Evolutionary conservation across 2,888 invertebrate genomes (phyloP).

Genomic region (Octonoba sinensis): DNA sequence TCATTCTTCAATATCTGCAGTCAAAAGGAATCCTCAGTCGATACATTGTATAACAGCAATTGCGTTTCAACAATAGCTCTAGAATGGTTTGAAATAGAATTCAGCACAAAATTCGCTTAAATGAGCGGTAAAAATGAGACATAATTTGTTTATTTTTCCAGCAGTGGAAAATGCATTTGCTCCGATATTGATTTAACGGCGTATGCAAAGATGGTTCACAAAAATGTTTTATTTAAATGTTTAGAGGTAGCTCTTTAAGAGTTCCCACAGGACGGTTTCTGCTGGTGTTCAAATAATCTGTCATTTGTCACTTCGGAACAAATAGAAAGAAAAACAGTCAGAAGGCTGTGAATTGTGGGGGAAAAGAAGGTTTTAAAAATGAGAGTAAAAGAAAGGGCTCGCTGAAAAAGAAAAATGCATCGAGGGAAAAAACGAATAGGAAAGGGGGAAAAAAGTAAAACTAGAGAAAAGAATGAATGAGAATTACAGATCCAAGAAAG

Average conservation of each 20-base stretch:
- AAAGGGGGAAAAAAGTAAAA: slow-evolving; percentile 50
- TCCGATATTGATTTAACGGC: slow-evolving; percentile 60
- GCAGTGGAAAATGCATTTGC: slow-evolving; percentile 41
- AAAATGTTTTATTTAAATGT: slow-evolving; percentile 64
- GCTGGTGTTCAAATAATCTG: slow-evolving; percentile 56
- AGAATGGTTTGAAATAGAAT: too few relatives aligned
- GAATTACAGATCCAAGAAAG: slow-evolving; percentile 31
- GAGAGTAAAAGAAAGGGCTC: slow-evolving; percentile 1
- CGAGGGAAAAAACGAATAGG: slow-evolving; percentile 42
- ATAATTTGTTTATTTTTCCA: slow-evolving; percentile 49
- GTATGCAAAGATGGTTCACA: slow-evolving; percentile 11
- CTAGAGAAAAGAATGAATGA: slow-evolving; percentile 48
- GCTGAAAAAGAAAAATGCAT: slow-evolving; percentile 5
- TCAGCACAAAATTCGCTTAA: slow-evolving; percentile 27
- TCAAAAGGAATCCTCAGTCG: too few relatives aligned
- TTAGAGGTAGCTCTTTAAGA: slow-evolving; percentile 48
- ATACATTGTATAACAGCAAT: too few relatives aligned
- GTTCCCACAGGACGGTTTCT: slow-evolving; percentile 25
- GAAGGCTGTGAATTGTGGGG: slow-evolving; percentile 33
- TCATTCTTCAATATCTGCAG: too few relatives aligned
- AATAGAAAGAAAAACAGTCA: slow-evolving; percentile 60
- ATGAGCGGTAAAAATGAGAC: slow-evolving; percentile 31
- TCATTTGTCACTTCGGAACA: slow-evolving; percentile 62
- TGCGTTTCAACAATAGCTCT: too few relatives aligned
- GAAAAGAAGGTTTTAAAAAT: slow-evolving; percentile 29